phyloP scores from a whole-genome alignment of 1,140 invertebrate genomes.

The Drosophila littoralis region DNA sequence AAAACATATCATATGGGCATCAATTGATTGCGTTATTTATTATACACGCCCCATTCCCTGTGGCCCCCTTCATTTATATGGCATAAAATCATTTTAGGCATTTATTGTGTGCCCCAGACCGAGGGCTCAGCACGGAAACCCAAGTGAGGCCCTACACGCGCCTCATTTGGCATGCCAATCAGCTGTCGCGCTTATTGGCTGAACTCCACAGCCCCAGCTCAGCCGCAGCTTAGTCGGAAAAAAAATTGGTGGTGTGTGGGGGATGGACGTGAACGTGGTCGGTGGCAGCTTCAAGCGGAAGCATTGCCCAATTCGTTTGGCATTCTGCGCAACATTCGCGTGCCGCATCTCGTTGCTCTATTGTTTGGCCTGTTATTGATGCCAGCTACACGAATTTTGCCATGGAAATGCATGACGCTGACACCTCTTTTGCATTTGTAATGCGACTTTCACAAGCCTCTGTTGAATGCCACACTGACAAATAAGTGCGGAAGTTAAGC shows the following conservation, averaged over 20 bases:
- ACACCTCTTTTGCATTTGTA: slow-evolving; percentile 72
- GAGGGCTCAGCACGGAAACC: not conserved
- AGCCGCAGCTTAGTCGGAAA: slow-evolving; percentile 1
- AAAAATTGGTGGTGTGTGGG: no score
- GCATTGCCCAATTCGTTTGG: slow-evolving; percentile 38
- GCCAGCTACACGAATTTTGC: slow-evolving; percentile 37
- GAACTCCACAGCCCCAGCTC: slow-evolving; percentile 10
- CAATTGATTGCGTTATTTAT: slow-evolving; percentile 51
- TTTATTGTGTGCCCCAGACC: slow-evolving; percentile 47
- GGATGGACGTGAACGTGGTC: not conserved
- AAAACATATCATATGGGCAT: slow-evolving; percentile 26
- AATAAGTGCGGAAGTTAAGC: slow-evolving; percentile 37
- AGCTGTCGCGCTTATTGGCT: slow-evolving; percentile 70
- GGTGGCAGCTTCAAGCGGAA: slow-evolving; percentile 55
- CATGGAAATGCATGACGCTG: slow-evolving; percentile 53
- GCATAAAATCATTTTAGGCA: slow-evolving; percentile 64
- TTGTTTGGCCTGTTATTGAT: slow-evolving; percentile 55
- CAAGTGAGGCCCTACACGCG: slow-evolving; percentile 27
- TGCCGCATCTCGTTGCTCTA: slow-evolving; percentile 46
- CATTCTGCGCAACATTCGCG: slow-evolving; percentile 62
- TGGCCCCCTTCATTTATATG: slow-evolving; percentile 20
- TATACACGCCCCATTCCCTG: slow-evolving; percentile 13
- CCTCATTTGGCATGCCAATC: slow-evolving; percentile 78
- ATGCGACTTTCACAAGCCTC: slow-evolving; percentile 56
- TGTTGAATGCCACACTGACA: slow-evolving; percentile 8